Evolutionary conservation across 2,888 invertebrate genomes (phyloP), one percentile per base, ranked within the genome.

Genomic region (Caenorhabditis macrosperma): DNA sequence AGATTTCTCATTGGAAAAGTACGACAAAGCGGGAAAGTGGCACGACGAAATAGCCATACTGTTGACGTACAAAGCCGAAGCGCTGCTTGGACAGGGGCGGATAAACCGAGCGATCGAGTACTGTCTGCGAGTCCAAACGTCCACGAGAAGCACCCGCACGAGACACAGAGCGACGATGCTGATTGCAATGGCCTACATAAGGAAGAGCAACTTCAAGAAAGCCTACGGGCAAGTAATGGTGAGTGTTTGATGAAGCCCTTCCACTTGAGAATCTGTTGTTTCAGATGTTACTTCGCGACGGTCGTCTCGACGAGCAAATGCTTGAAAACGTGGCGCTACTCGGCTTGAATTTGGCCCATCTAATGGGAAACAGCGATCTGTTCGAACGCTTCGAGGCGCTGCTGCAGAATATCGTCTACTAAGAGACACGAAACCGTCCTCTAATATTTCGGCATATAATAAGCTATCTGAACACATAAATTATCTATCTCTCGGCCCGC

Each of bases 281-380:
- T 22, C 69, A 77, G 77, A 10, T 4, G n/a, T 30, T 79, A 1
- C 46, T 79, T 2, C 17, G 17, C 12, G 55, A 33, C 12, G 44
- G 35, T n/a, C 22, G 10, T 9, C 74, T 79, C 24, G 79, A 79
- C 33, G 68, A 79, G 24, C 3, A 35, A 0, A 79, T 79, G 79
- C 57, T 79, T 6, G 79, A 79, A 38, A 79, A 74, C 46, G 64
- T 79, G 20, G 64, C 74, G n/a, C 52, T 74, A 1, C 64, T 79
- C 35, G 79, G 79, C 17, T 26, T 79, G 15, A 64, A 59, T 17
- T n/a, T 79, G 38, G 57, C 79, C 30, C 68, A 79, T 74, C 30
- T 64, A 38, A 74, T 79, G 68, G 64, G 67, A 12, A 79, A 79
- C 30, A n/a, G 35, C 24, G 41, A 55, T 24, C 38, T 79, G 69